Base-by-base conservation (phyloP, 2,797 vertebrate species). In the Catamblyrhynchus diadema region DNA sequence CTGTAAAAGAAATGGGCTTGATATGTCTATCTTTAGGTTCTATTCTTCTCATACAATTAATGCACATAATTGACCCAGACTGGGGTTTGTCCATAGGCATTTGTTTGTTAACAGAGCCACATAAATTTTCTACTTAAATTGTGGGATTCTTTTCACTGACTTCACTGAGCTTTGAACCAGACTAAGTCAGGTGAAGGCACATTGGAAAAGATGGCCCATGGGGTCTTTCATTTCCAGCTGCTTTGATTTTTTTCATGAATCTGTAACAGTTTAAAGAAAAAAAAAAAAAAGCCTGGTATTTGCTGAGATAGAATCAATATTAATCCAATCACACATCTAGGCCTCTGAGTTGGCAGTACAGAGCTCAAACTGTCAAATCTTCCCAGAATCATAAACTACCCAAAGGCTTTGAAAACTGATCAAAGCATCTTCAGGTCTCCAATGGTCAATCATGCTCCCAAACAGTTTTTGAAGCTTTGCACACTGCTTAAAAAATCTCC, bases 331-430 rank as follows among this genome's bases (percentile, higher is more conserved):
- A 83, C 69, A 66, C n/a, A 94, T 82, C 86, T 79, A 74, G 86
- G 53, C 33, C 65, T 90, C 70, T 91, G 84, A 65, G 86, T 85
- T 86, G 90, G 66, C 86, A 91, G 89, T 92, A 96, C 1, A 2
- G 60, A 92, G 42, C 82, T 92, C 88, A 77, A 69, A 91, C 78
- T 93, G 84, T 95, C 90, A 91, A 83, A 94, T 81, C 89, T 81
- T 95, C 62, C 75, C 77, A 84, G 91, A 93, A 88, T 56, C 70
- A 73, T 59, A 60, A 87, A 88, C 70, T 72, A 84, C 62, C 57
- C 66, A 73, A 91, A 89, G 79, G 81, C 92, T 96, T 93, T 96
- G 88, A 96, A 95, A 94, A 87, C 60, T 75, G 89, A 97, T 95
- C 86, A 96, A 95, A 96, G 82, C 50, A 13, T 79, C 81, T 83